Base-by-base conservation (phyloP, 2,797 vertebrate genomes). In the Cossypha caffra region DNA sequence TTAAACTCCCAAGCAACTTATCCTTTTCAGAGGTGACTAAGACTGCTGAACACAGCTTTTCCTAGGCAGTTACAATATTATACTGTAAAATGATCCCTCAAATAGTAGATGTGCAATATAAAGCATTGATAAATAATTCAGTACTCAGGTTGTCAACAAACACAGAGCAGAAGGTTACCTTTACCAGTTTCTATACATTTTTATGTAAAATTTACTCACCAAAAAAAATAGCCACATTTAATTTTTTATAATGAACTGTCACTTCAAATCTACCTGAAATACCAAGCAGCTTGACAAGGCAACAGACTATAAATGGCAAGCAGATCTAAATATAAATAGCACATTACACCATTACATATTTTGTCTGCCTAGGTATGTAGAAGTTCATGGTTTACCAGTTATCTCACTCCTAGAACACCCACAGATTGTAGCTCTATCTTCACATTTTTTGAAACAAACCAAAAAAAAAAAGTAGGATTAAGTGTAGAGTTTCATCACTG, bases 111-210 rank as follows among this genome's bases (percentile, higher is more conserved):
- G 75, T 54, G 77, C 91, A 97, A 92, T 38, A 97, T 72, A 96
- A 96, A 96, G 85, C 76, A 92, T 26, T 66, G 52, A 73, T 97
- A 96, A 98, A 98, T 97, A 96, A 98, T 98, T 98, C 83, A 98
- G 74, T 51, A 82, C 90, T 95, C 31, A 43, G 43, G 45, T 21
- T 80, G 63, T 71, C 52, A 93, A 75, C 90, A 88, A 72, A 91
- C 50, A 68, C 51, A 88, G 37, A 69, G 45, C 51, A 96, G 54
- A 91, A 87, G 67, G 45, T 83, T 90, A 96, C 54, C 71, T 90
- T 72, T 43, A 89, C 47, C 77, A 69, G 16, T 54, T 58, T 59
- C 69, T 72, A 75, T 29, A 75, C 0, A 45, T 74, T 96, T 71
- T 51, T 26, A 13, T 24, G 54, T 61, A 86, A 95, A 72, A 83